Evolutionary conservation across 2,888 invertebrate species (phyloP).

Genomic region (Drosophila conformis): DNA sequence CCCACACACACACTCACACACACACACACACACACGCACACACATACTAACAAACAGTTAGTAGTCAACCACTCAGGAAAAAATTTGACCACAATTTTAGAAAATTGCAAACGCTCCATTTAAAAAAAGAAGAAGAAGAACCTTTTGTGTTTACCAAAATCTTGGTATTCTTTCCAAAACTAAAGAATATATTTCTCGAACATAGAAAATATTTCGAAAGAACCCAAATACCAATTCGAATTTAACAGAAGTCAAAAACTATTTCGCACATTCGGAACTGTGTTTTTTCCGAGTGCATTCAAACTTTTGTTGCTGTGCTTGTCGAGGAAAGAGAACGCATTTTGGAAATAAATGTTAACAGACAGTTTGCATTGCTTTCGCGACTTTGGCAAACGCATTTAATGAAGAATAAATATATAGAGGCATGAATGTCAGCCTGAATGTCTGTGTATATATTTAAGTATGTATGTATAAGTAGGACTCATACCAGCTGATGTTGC

Average conservation of each 20-base stretch:
- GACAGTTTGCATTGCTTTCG: constrained; percentile 58
- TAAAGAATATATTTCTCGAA: background rate
- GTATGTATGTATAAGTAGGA: background rate
- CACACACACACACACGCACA: background rate
- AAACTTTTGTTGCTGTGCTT: background rate
- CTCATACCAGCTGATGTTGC: constrained; percentile 7
- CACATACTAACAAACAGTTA: background rate
- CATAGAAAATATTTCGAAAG: background rate
- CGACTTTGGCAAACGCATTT: constrained; percentile 33
- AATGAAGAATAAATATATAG: constrained; percentile 34
- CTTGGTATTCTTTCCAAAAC: background rate
- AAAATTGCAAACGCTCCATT: background rate
- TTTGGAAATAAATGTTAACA: constrained; percentile 52
- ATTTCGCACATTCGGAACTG: background rate
- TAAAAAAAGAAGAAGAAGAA: background rate
- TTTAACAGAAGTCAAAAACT: background rate
- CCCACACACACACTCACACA: background rate
- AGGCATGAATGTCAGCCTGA: background rate
- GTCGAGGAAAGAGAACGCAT: constrained; percentile 17
- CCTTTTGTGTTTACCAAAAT: background rate
- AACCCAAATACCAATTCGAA: background rate
- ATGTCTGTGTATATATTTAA: background rate
- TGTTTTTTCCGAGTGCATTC: constrained; percentile 1
- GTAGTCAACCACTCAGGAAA: background rate
- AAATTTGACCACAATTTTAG: background rate